Percentiles rank a stretch among this genome's conserved stretches.
Conservation (phyloP, 1,140 invertebrate species). For the Arion vulgaris region DNA sequence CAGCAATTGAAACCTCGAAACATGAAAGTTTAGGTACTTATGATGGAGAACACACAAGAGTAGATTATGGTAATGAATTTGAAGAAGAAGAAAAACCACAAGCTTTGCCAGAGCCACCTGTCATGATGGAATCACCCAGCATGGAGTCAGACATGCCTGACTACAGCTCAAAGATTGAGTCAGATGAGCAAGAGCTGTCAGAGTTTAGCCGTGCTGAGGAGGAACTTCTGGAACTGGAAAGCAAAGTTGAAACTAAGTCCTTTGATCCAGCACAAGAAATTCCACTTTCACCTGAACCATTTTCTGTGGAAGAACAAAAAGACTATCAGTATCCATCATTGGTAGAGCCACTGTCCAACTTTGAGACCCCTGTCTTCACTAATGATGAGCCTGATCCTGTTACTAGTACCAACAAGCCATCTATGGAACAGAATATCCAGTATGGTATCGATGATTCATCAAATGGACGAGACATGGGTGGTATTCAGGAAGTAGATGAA, state of each 20-base stretch:
- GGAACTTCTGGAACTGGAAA: constrained; percentile 10
- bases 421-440: constrained; percentile 47
- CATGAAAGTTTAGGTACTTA: constrained; percentile 50
- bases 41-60: background rate
- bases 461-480: constrained; percentile 45
- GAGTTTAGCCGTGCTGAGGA: constrained; percentile 31
- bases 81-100: constrained; percentile 69
- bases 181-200: constrained; percentile 44
- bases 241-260: constrained; percentile 2
- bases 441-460: constrained; percentile 46
- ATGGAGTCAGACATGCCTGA: constrained; percentile 60
- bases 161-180: constrained; percentile 38
- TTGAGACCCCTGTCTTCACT: constrained; percentile 39
- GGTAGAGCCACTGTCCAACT: background rate
- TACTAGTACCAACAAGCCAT: background rate
- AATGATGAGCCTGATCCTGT: constrained; percentile 29
- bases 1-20: constrained; percentile 41
- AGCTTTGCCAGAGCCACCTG: constrained; percentile 68
- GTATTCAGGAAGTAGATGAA: constrained; percentile 55
- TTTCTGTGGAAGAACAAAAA: constrained; percentile 31
- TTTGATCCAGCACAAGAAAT: constrained; percentile 42
- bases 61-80: background rate
- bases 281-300: constrained; percentile 45
- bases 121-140: constrained; percentile 67
- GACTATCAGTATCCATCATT: constrained; percentile 7